Conservation (phyloP, 1,140 invertebrate genomes). For the Brachionus rotundiformis region DNA sequence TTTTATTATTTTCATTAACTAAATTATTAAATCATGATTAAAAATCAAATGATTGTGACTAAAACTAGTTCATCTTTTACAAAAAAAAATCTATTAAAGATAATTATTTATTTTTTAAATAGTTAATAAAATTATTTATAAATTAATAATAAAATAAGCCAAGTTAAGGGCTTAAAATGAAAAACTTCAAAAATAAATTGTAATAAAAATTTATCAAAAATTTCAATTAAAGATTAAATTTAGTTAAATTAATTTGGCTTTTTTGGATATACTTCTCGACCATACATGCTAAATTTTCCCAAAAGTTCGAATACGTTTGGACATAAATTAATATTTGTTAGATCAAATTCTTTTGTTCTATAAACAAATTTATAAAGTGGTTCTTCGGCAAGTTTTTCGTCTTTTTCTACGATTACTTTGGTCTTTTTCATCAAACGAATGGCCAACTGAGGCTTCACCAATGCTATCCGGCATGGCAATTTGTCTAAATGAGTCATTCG, state of each 20-base stretch:
- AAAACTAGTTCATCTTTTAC: no score
- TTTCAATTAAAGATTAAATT: background rate
- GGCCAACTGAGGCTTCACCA: conserved; percentile 10
- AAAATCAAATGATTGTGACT: no score
- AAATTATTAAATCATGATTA: no score
- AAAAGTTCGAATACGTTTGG: background rate
- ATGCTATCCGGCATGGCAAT: conserved; percentile 37
- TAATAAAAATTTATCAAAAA: background rate
- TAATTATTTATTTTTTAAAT: no score
- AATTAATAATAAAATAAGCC: no score
- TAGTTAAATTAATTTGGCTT: background rate
- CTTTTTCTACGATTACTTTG: background rate
- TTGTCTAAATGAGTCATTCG: conserved; percentile 15
- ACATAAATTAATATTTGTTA: conserved; percentile 10
- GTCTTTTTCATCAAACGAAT: conserved; percentile 45
- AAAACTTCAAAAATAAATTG: no score
- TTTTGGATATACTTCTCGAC: background rate
- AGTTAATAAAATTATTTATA: no score
- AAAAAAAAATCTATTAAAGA: no score
- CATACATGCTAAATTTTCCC: conserved; percentile 10
- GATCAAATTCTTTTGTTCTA: background rate
- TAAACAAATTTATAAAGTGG: conserved; percentile 24
- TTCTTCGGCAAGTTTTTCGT: background rate
- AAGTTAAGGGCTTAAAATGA: no score
- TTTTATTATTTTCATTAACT: no score